Evolutionary conservation across 2,113 vertebrate genomes (phyloP).

Genomic region (Bolborhynchus lineola): DNA sequence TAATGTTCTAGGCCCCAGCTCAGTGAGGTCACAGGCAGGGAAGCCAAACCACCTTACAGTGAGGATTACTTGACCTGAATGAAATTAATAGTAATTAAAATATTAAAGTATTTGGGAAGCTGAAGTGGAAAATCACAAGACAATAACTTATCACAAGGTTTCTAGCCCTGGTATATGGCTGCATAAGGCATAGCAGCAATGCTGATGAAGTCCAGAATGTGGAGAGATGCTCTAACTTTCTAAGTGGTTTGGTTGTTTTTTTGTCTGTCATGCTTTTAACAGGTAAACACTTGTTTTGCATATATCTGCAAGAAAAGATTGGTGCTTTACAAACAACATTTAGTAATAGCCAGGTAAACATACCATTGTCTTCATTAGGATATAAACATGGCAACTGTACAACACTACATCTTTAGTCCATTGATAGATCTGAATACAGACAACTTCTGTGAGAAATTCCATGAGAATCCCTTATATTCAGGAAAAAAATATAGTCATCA

Average conservation of each 20-base stretch:
- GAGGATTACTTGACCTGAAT: neutral
- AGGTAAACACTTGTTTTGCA: neutral
- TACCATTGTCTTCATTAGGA: neutral
- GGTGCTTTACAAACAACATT: neutral
- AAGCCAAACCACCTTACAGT: neutral
- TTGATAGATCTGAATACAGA: neutral
- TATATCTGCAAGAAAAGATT: neutral
- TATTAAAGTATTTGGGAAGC: neutral
- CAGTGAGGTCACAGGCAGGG: neutral
- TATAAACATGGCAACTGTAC: neutral
- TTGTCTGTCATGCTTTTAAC: neutral
- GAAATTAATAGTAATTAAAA: neutral
- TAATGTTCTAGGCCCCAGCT: neutral
- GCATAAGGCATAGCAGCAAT: neutral
- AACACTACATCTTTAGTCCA: neutral
- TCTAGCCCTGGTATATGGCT: neutral
- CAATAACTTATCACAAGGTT: neutral
- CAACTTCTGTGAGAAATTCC: neutral
- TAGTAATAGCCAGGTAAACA: rapidly evolving
- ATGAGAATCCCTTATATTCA: rapidly evolving
- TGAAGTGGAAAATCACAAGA: neutral
- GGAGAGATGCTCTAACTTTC: neutral
- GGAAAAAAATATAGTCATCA: neutral
- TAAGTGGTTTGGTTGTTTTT: neutral
- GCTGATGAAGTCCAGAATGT: neutral